Evolutionary conservation across 2,113 vertebrate species (phyloP).

Genomic region (Gambusia holbrooki): DNA sequence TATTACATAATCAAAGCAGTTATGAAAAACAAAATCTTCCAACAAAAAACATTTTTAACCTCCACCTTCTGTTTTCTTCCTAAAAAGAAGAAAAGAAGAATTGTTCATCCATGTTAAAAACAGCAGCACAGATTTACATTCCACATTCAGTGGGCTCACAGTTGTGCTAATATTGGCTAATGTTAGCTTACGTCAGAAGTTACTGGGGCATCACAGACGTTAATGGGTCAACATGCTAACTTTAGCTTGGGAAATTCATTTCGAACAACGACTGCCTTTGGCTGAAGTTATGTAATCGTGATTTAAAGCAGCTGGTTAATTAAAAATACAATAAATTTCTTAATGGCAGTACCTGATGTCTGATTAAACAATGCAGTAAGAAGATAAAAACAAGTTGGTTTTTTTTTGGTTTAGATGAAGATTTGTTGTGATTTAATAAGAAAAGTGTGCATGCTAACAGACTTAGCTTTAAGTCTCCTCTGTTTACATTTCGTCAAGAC

Average conservation of each 20-base stretch:
- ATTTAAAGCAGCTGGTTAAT: background rate
- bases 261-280: background rate
- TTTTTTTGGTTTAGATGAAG: background rate
- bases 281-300: background rate
- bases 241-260: background rate
- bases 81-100: background rate
- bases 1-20: background rate
- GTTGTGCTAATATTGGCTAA: background rate
- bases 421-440: background rate
- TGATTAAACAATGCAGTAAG: background rate
- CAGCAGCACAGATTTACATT: background rate
- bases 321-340: background rate
- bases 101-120: background rate
- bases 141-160: background rate
- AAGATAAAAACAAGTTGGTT: background rate
- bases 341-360: background rate
- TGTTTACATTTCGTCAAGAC: conserved; percentile 63
- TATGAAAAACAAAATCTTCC: too few relatives aligned
- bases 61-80: background rate
- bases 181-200: background rate
- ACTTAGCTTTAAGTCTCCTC: background rate
- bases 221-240: conserved; percentile 2
- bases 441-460: background rate
- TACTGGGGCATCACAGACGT: background rate
- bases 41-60: background rate